A percentile compares a stretch with the other conserved stretches of the same genome.
Evolutionary conservation across 1,140 invertebrate species (phyloP).

Genomic region (Meloidogyne exigua): DNA sequence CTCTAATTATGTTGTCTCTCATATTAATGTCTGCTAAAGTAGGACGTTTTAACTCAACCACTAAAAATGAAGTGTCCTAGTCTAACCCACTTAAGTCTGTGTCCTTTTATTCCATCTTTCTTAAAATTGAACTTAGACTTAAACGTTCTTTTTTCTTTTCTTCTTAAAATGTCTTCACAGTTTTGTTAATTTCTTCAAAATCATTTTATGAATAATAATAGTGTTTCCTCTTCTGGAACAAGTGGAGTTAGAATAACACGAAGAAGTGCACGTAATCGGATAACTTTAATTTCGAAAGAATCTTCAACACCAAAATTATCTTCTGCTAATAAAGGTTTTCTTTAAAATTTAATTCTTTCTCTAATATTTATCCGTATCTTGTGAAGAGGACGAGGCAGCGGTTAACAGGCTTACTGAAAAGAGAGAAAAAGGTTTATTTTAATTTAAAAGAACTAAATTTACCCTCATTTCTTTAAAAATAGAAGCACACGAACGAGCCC

Average conservation of each 20-base stretch:
- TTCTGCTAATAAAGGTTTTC: background rate
- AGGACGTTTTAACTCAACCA: too few relatives aligned
- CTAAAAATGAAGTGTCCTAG: too few relatives aligned
- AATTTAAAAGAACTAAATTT: too few relatives aligned
- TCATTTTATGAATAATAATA: slow-evolving; percentile 17
- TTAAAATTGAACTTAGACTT: too few relatives aligned
- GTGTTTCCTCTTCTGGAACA: slow-evolving; percentile 15
- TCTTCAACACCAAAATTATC: slow-evolving; percentile 7
- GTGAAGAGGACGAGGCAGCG: slow-evolving; percentile 14
- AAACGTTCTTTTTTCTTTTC: too few relatives aligned
- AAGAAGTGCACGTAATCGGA: slow-evolving; percentile 24
- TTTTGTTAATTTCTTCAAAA: too few relatives aligned
- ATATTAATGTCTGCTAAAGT: too few relatives aligned
- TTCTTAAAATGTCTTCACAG: too few relatives aligned
- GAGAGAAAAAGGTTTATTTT: slow-evolving; percentile 20
- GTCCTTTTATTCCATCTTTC: too few relatives aligned
- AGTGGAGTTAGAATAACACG: slow-evolving; percentile 21
- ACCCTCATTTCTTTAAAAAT: background rate
- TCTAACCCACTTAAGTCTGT: too few relatives aligned
- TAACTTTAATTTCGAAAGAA: slow-evolving; percentile 4
- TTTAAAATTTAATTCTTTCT: too few relatives aligned
- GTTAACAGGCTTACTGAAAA: slow-evolving; percentile 16
- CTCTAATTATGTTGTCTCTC: background rate
- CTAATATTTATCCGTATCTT: slow-evolving; percentile 1
- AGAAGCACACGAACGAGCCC: slow-evolving; percentile 25